Conservation (phyloP, 1,140 invertebrate genomes). For the Zaprionus ghesquierei region DNA sequence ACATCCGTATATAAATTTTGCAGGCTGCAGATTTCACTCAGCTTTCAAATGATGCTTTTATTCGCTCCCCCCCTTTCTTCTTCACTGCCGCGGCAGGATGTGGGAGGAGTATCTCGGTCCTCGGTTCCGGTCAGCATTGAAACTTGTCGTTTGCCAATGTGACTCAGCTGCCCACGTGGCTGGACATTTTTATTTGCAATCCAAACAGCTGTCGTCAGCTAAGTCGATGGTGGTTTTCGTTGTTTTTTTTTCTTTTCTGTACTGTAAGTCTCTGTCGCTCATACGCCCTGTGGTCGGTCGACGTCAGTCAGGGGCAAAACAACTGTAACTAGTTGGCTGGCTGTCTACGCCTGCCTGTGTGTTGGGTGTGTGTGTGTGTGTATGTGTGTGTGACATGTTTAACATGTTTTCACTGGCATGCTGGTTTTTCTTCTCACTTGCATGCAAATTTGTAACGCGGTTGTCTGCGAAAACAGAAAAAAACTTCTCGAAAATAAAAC, state of each 20-base stretch:
- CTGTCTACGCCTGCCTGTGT: not conserved
- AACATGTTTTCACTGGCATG: constrained; percentile 60
- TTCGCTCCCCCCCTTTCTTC: not conserved
- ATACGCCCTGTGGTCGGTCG: constrained; percentile 56
- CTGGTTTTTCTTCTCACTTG: constrained; percentile 46
- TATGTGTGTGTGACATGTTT: constrained; percentile 56
- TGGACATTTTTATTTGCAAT: constrained; percentile 54
- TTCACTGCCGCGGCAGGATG: not conserved
- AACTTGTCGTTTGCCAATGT: constrained; percentile 24
- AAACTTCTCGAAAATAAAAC: not conserved
- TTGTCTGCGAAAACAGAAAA: not conserved
- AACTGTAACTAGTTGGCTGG: not conserved
- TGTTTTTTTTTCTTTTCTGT: constrained; percentile 13
- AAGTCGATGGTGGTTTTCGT: constrained; percentile 51
- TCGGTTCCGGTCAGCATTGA: constrained; percentile 12
- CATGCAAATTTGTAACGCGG: constrained; percentile 37
- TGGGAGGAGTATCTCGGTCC: not conserved
- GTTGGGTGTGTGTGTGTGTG: constrained; percentile 9
- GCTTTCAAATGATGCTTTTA: not conserved
- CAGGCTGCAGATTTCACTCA: not conserved
- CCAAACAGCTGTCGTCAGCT: constrained; percentile 54
- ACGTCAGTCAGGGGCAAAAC: constrained; percentile 1
- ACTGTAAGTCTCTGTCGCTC: constrained; percentile 59
- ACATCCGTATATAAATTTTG: too few relatives aligned
- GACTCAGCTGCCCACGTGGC: constrained; percentile 8